phyloP scores from a whole-genome alignment of 1,140 invertebrate genomes.

The Dendroctonus valens region DNA sequence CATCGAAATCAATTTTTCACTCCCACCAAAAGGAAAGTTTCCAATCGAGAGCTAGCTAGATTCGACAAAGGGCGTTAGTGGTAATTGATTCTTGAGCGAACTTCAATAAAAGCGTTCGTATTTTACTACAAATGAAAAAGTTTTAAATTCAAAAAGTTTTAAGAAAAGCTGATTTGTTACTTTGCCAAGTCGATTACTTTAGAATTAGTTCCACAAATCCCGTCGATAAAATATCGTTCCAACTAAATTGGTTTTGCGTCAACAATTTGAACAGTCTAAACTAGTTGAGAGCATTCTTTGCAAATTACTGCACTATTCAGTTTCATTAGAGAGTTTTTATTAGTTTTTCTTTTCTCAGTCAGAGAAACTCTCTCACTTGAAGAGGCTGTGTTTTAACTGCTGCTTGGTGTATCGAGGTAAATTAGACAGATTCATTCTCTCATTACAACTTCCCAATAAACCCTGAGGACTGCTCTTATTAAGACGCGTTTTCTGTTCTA shows the following conservation, averaged over 20 bases:
- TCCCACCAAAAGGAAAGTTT: not conserved
- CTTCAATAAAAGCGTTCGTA: constrained; percentile 25
- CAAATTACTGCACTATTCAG: constrained; percentile 7
- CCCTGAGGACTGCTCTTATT: too few relatives aligned
- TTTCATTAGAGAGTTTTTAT: not conserved
- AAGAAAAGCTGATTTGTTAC: constrained; percentile 32
- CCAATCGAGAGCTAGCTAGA: not conserved
- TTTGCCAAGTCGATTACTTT: constrained; percentile 31
- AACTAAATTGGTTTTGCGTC: constrained; percentile 30
- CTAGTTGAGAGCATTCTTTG: constrained; percentile 12
- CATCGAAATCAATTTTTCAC: too few relatives aligned
- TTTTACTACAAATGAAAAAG: constrained; percentile 33
- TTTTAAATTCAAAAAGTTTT: constrained; percentile 34
- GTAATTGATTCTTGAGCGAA: constrained; percentile 27
- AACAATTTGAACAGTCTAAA: constrained; percentile 17
- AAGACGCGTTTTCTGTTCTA: too few relatives aligned
- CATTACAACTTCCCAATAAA: too few relatives aligned
- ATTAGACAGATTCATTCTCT: too few relatives aligned
- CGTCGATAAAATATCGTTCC: constrained; percentile 27
- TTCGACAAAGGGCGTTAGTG: constrained; percentile 17
- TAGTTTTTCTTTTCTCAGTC: not conserved
- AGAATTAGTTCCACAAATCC: constrained; percentile 30
- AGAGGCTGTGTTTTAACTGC: too few relatives aligned
- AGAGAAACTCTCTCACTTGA: too few relatives aligned
- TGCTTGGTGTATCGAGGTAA: too few relatives aligned